These are phyloP conservation scores for Moxostoma hubbsi DNA, from an alignment of 2,797 vertebrate genomes.

Conservation along the genomic window DNA sequence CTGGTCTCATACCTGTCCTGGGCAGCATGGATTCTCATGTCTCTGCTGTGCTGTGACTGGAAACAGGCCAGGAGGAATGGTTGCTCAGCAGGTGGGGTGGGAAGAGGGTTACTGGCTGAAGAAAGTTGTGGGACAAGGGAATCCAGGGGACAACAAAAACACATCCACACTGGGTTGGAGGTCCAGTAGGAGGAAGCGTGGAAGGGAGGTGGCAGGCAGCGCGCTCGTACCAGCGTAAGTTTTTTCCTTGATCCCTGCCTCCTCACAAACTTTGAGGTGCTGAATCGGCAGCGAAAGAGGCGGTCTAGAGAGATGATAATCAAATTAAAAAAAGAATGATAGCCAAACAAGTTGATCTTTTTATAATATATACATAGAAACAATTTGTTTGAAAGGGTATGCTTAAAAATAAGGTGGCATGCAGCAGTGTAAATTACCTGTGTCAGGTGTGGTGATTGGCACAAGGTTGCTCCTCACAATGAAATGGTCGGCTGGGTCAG, in stretches of 20 bases:
- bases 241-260: conserved; percentile 81
- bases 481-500: conserved; percentile 80
- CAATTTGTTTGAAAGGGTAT: background rate
- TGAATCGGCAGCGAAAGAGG: conserved; percentile 82
- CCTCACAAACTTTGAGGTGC: conserved; percentile 80
- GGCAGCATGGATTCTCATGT: conserved; percentile 73
- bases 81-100: conserved; percentile 70
- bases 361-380: too few relatives aligned
- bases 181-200: conserved; percentile 77
- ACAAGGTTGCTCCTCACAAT: conserved; percentile 78
- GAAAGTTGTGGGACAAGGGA: conserved; percentile 44
- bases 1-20: conserved; percentile 73
- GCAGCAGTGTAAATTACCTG: conserved; percentile 63
- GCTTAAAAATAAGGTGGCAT: background rate
- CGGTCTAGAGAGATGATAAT: conserved; percentile 66
- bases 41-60: conserved; percentile 76
- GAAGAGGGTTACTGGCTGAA: conserved; percentile 59
- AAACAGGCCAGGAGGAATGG: conserved; percentile 78
- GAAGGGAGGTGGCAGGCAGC: conserved; percentile 73
- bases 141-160: conserved; percentile 80
- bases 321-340: background rate
- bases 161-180: conserved; percentile 80
- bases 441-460: conserved; percentile 69
- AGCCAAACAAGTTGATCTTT: too few relatives aligned
- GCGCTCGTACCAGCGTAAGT: conserved; percentile 76